A percentile compares a stretch with the other conserved stretches of the same genome.
Conservation (phyloP, 2,888 invertebrate species). For the Petrolisthes cinctipes region DNA sequence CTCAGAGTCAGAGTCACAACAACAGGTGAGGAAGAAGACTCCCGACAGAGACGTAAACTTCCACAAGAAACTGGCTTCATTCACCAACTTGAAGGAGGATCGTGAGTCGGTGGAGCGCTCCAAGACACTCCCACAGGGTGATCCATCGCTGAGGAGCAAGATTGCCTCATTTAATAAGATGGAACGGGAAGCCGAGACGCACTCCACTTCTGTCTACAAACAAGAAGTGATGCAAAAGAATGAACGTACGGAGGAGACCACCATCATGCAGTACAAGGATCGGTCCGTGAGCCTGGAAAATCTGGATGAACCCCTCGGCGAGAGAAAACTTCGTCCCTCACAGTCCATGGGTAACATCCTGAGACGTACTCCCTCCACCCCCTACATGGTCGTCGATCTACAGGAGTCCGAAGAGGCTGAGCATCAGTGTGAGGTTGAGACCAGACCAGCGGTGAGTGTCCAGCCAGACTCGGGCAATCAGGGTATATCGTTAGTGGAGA, state of each 20-base stretch:
- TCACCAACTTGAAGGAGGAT: slow-evolving; percentile 64
- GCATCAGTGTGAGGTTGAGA: slow-evolving; percentile 39
- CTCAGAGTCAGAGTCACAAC: slow-evolving; percentile 37
- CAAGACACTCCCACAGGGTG: slow-evolving; percentile 43
- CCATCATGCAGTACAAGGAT: slow-evolving; percentile 31
- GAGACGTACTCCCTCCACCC: slow-evolving; percentile 41
- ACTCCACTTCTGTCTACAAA: neutral
- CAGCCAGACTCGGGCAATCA: neutral
- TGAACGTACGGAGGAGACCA: slow-evolving; percentile 14
- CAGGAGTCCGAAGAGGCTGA: slow-evolving; percentile 43
- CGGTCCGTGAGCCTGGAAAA: slow-evolving; percentile 62
- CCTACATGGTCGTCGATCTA: slow-evolving; percentile 57
- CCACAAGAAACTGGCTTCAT: slow-evolving; percentile 66
- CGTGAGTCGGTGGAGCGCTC: slow-evolving; percentile 24
- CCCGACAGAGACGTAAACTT: slow-evolving; percentile 66
- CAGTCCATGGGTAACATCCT: slow-evolving; percentile 38
- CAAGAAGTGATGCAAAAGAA: neutral
- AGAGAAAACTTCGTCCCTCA: slow-evolving; percentile 48
- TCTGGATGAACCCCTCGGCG: slow-evolving; percentile 42
- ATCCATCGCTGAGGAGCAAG: slow-evolving; percentile 57
- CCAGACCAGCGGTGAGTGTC: slow-evolving; percentile 44
- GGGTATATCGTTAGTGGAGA: slow-evolving; percentile 28
- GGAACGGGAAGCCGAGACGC: slow-evolving; percentile 39
- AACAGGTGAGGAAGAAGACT: slow-evolving; percentile 50
- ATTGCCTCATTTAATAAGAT: slow-evolving; percentile 65